A percentile compares a stretch with the other conserved stretches of the same genome.
Evolutionary conservation across 1,140 invertebrate species (phyloP).

Genomic region (Pemphigus obesinymphae): DNA sequence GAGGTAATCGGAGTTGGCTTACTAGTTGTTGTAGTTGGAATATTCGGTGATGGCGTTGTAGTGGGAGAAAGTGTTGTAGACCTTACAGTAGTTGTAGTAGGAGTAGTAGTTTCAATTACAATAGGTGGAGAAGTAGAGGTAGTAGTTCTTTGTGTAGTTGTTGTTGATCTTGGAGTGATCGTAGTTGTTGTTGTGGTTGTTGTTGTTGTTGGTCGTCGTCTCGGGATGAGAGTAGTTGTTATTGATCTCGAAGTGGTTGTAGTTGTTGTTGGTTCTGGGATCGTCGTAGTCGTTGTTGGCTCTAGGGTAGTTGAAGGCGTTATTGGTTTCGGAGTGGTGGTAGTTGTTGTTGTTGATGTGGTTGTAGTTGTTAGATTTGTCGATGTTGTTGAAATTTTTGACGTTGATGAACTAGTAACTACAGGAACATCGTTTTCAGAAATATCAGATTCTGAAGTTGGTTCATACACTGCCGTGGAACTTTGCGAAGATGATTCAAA

Average conservation of each 20-base stretch:
- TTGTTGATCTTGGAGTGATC: background rate
- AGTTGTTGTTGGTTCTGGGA: background rate
- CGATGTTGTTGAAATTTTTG: background rate
- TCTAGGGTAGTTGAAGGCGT: too few relatives aligned
- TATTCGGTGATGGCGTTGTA: background rate
- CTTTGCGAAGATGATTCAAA: background rate
- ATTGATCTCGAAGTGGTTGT: background rate
- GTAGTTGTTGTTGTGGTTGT: background rate
- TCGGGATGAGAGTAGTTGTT: background rate
- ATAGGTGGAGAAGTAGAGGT: background rate
- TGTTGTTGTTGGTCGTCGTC: background rate
- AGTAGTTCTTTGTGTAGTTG: background rate
- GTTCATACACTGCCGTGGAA: background rate
- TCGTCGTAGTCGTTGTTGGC: background rate
- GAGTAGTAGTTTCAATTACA: background rate
- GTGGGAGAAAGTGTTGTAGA: background rate
- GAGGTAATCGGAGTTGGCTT: background rate
- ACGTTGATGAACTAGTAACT: background rate
- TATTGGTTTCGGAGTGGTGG: background rate
- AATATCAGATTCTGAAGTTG: conserved; percentile 18
- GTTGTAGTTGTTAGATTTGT: background rate
- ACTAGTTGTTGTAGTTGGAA: background rate
- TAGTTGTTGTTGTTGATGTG: background rate
- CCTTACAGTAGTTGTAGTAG: background rate
- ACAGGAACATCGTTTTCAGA: conserved; percentile 9